Base-by-base conservation (phyloP, 2,888 invertebrate genomes). In the Listrodromus nycthemerus region DNA sequence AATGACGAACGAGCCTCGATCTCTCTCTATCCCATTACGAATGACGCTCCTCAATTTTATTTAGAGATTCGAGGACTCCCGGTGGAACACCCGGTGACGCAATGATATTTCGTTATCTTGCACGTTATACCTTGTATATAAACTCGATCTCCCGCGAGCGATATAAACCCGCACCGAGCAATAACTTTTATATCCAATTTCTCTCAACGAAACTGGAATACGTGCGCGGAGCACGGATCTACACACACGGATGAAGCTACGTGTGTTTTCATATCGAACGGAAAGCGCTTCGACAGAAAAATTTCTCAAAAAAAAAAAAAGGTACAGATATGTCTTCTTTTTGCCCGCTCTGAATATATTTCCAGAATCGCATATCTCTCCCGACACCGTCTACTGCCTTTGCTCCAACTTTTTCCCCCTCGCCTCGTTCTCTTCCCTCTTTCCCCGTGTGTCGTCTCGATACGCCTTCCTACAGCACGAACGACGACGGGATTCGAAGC, bases 241-340 rank as follows among this genome's bases (percentile, higher is more conserved):
- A 30, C 10, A 65, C 1, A 50, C 19, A 19, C 6, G 27, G 1
- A 33, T 33, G 7, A 33, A 8, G 48, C 1, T 30, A 10, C 21
- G 41, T 71, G 41, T 16, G 75, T 66, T 71, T 76, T 80, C 37
- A 67, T 58, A 80, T 78, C 30, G 70, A 69, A 61, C 45, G 77
- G 58, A 16, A 75, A 81, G 78, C 61, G 41, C 61, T 71, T 69
- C 30, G 27, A 61, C 74, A 73, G 66, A 74, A 71, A 61, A 67
- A 78, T 78, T 75, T 55, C 37, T 65, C n/a, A 70, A 55, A 37
- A 61, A 74, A 63, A 27, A 55, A 73, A 52, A 73, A 67, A 63
- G 16, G 21, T 61, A 66, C 19, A 33, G 30, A 33, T 65, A 75
- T 79, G 69, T 90, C 88, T 87, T 58, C 90, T 90, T 90, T 89